phyloP scores from a whole-genome alignment of 2,113 vertebrate genomes.

The Syrrhaptes paradoxus region DNA sequence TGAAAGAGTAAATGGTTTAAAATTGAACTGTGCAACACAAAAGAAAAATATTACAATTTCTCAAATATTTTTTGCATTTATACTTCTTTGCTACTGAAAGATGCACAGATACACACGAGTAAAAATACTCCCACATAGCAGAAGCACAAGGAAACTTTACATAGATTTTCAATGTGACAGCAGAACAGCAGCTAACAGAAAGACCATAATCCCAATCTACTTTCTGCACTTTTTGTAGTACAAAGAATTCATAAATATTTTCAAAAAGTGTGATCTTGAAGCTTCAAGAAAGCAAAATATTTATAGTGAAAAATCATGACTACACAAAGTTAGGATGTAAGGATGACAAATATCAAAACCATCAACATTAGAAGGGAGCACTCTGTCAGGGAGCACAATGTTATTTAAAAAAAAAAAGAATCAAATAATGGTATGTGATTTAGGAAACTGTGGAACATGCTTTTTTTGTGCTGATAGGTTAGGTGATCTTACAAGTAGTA shows the following conservation, averaged over 20 bases:
- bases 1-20: slow-evolving; percentile 15
- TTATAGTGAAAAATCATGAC: background rate
- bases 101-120: background rate
- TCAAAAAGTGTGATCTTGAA: background rate
- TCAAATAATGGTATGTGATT: background rate
- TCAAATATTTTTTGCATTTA: background rate
- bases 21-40: background rate
- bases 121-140: background rate
- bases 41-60: background rate
- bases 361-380: background rate
- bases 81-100: background rate
- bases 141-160: accelerated
- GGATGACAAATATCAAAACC: background rate
- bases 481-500: background rate
- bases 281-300: background rate
- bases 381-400: accelerated
- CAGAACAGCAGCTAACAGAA: background rate
- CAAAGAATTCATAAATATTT: background rate
- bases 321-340: background rate
- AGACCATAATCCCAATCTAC: background rate
- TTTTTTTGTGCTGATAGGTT: background rate
- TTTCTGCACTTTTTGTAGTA: background rate
- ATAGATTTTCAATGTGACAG: background rate
- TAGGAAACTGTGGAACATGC: background rate
- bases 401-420: background rate